Conservation (phyloP, 2,113 vertebrate species). For the Chaetops frenatus region DNA sequence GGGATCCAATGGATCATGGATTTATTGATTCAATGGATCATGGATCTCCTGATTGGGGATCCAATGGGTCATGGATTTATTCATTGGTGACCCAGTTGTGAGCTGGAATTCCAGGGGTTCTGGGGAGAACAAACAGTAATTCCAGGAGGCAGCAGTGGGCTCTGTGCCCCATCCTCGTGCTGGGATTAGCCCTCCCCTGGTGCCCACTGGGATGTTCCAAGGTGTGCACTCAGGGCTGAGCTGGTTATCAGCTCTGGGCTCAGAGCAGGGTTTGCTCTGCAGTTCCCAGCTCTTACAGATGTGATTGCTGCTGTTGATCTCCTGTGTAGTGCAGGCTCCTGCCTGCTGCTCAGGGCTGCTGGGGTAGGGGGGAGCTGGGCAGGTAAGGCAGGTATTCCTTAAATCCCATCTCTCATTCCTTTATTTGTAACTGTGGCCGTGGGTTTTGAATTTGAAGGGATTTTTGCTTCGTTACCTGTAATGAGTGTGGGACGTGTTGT, state of each 20-base stretch:
- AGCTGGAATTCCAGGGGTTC: neutral
- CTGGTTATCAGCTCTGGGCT: neutral
- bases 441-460: neutral
- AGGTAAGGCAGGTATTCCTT: neutral
- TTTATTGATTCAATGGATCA: too few species aligned
- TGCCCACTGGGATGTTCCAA: neutral
- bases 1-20: too few species aligned
- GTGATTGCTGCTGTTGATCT: neutral
- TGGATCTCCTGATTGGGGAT: too few species aligned
- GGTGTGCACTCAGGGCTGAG: neutral
- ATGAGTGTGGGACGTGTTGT: accelerated
- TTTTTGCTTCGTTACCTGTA: neutral
- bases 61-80: too few species aligned
- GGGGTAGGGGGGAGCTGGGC: neutral
- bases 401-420: accelerated
- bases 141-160: neutral
- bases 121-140: neutral
- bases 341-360: neutral
- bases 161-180: neutral
- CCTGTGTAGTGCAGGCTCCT: neutral
- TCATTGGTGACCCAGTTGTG: too few species aligned
- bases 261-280: neutral
- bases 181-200: neutral
- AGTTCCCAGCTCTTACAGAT: accelerated
- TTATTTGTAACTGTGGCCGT: accelerated